Conservation (phyloP, 2,888 invertebrate species). For the Heliconius ismenius region DNA sequence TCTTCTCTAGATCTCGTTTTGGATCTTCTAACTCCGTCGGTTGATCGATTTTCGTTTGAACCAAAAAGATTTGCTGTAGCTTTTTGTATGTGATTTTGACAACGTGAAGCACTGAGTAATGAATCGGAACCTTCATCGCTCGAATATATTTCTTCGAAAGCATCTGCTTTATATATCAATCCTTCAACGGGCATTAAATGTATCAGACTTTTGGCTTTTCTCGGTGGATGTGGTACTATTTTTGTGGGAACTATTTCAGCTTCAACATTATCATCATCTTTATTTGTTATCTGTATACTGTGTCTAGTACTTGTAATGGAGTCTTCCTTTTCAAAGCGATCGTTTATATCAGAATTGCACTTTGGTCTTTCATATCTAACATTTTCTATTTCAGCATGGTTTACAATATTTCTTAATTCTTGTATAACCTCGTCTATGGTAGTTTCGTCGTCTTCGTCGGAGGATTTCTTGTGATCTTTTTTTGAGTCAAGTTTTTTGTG, state of each 20-base stretch:
- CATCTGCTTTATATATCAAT: slow-evolving; percentile 78
- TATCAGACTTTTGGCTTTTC: slow-evolving; percentile 86
- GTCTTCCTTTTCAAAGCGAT: slow-evolving; percentile 70
- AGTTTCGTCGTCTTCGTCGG: slow-evolving; percentile 87
- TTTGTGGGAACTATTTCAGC: slow-evolving; percentile 89
- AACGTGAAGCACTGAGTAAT: slow-evolving; percentile 84
- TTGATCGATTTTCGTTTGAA: slow-evolving; percentile 79
- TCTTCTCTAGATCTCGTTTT: slow-evolving; percentile 72
- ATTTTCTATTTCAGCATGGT: slow-evolving; percentile 89
- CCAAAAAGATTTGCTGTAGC: slow-evolving; percentile 67
- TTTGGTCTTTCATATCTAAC: slow-evolving; percentile 70
- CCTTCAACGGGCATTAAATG: slow-evolving; percentile 85
- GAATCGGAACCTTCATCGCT: slow-evolving; percentile 88
- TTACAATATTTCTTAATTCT: slow-evolving; percentile 91
- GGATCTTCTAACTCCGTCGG: slow-evolving; percentile 56
- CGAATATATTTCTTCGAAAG: slow-evolving; percentile 83
- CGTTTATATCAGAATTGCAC: slow-evolving; percentile 67
- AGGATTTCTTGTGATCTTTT: slow-evolving; percentile 66
- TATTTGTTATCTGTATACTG: slow-evolving; percentile 75
- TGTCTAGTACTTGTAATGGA: slow-evolving; percentile 80
- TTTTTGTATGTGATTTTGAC: slow-evolving; percentile 66
- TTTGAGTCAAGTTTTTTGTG: slow-evolving; percentile 69
- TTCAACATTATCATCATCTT: slow-evolving; percentile 78
- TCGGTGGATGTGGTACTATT: slow-evolving; percentile 90
- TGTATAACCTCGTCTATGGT: slow-evolving; percentile 94